Base-by-base conservation (phyloP, 2,113 vertebrate species). In the Malurus melanocephalus region DNA sequence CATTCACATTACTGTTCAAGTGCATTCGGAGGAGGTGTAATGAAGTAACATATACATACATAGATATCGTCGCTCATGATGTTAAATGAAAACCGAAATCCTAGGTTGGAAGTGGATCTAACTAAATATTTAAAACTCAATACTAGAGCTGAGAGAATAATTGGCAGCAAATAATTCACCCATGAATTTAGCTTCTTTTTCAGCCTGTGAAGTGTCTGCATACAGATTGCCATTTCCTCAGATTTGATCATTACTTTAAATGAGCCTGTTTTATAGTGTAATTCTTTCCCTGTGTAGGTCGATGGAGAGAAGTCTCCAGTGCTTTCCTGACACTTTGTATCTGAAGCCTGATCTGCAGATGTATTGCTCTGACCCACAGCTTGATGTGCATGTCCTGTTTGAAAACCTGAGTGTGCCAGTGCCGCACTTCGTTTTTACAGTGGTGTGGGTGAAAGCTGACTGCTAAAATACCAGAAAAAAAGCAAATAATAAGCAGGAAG, bases 121-220 rank as follows among this genome's bases (percentile, higher is more conserved):
- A 74, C 92, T 95, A 96, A 95, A 96, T 96, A 95, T 94, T 94
- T 96, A 82, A 94, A 91, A 79, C 73, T 48, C 79, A 86, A 60
- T 93, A 91, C 93, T 93, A 80, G 40, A 88, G 79, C 42, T 65
- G 80, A 80, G 56, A 95, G 92, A 89, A 91, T 94, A 93, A 95
- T 69, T 77, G 88, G 52, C 84, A 94, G 86, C 86, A 94, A 92
- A 94, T 94, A 94, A 94, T 74, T 95, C 90, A 95, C 64, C 23
- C 5, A 35, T 56, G 80, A 93, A 88, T 90, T 90, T 35, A 92
- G 76, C 43, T 93, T 83, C 77, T 88, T 90, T 82, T 87, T 43
- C 10, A 1, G 80, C 80, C 72, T 68, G 66, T 49, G 60, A 38
- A 94, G 26, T 33, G 61, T 85, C 89, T 96, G 94, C 87, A 94